Evolutionary conservation across 2,797 vertebrate genomes (phyloP).

Genomic region (Chromobotia macracanthus): DNA sequence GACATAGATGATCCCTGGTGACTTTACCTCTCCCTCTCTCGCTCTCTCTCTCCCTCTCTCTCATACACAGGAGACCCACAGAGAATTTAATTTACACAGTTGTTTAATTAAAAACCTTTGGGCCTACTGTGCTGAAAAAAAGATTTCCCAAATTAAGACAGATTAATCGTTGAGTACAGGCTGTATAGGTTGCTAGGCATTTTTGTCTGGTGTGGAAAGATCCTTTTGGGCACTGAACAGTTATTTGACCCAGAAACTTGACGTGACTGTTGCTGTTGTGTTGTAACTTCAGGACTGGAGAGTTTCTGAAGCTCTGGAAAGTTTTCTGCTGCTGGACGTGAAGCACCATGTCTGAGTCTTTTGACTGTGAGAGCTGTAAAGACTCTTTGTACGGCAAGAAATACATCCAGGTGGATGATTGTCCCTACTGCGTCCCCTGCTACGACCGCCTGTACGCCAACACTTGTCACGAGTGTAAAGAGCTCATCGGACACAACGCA

Average conservation of each 20-base stretch:
- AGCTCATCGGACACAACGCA: constrained; percentile 88
- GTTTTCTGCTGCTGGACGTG: not conserved
- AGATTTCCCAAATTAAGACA: not conserved
- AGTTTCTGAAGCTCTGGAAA: constrained; percentile 24
- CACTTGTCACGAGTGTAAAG: constrained; percentile 90
- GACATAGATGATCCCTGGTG: constrained; percentile 12
- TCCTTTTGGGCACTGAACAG: not conserved
- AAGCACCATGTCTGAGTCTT: constrained; percentile 85
- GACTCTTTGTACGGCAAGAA: constrained; percentile 91
- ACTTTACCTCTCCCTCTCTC: not conserved
- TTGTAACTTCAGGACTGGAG: constrained; percentile 3
- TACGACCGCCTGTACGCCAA: constrained; percentile 90
- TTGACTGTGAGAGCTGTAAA: constrained; percentile 89
- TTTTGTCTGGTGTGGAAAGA: not conserved
- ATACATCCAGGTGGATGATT: constrained; percentile 88
- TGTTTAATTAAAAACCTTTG: constrained; percentile 25
- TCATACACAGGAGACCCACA: not conserved
- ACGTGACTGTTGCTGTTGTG: not conserved
- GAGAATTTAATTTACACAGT: constrained; percentile 6
- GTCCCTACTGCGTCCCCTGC: constrained; percentile 91
- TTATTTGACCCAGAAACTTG: not conserved
- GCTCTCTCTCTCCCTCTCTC: not conserved
- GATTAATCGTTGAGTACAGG: not conserved
- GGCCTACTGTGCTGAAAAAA: not conserved
- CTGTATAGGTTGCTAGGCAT: not conserved